These are phyloP conservation scores for Pseudorhombus dupliciocellatus DNA, from an alignment of 2,113 vertebrate species.

Conservation along the genomic window DNA sequence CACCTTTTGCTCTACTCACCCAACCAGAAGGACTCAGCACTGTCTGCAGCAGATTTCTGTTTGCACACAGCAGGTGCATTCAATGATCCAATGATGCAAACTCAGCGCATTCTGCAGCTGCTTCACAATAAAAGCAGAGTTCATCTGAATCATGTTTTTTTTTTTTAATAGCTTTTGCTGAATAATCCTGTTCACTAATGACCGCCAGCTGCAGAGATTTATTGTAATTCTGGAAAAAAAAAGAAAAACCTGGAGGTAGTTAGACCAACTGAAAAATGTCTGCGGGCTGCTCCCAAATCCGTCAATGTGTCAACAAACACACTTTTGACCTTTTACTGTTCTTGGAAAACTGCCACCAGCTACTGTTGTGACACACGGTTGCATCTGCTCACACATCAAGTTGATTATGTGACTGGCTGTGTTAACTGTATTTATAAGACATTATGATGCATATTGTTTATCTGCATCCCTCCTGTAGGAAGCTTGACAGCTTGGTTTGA, in stretches of 20 bases:
- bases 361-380: not conserved
- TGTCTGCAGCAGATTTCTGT: not conserved
- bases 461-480: not conserved
- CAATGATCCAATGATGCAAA: not conserved
- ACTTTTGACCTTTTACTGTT: not conserved
- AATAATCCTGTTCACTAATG: not conserved
- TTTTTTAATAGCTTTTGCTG: not conserved
- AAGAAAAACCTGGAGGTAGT: not conserved
- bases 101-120: constrained; percentile 7
- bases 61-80: constrained; percentile 10
- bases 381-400: not conserved
- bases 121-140: constrained; percentile 11
- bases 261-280: constrained; percentile 2
- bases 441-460: not conserved
- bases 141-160: constrained; percentile 13
- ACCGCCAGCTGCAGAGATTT: not conserved
- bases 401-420: not conserved
- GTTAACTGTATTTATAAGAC: not conserved
- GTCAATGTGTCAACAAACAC: not conserved
- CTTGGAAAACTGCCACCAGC: not conserved
- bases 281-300: not conserved
- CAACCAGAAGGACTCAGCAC: not conserved
- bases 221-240: not conserved
- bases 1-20: not conserved
- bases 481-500: not conserved